Evolutionary conservation across 2,113 vertebrate genomes (phyloP).

Genomic region (Prolemur simus): DNA sequence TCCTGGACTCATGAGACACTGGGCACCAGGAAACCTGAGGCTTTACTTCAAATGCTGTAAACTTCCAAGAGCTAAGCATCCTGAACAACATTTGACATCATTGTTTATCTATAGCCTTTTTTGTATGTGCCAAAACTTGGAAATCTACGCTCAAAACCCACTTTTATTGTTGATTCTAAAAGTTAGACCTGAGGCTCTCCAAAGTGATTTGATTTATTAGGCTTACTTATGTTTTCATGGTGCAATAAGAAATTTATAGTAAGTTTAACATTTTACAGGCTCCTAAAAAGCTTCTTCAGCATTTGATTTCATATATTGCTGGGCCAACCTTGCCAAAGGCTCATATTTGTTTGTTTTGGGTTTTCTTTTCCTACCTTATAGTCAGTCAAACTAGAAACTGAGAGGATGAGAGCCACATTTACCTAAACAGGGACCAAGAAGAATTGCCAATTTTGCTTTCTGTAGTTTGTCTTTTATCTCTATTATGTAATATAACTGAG

Average conservation of each 20-base stretch:
- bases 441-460: neutral
- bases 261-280: slow-evolving; percentile 40
- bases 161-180: slow-evolving; percentile 29
- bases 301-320: neutral
- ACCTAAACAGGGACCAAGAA: neutral
- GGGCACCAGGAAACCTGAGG: neutral
- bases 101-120: slow-evolving; percentile 3
- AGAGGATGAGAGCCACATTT: neutral
- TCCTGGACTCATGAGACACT: neutral
- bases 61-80: neutral
- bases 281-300: neutral
- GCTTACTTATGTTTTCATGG: neutral
- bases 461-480: neutral
- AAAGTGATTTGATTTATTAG: slow-evolving; percentile 41
- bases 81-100: neutral
- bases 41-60: slow-evolving; percentile 2
- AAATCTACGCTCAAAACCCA: neutral
- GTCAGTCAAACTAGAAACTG: neutral
- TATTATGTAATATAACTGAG: neutral
- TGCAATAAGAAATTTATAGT: slow-evolving; percentile 31
- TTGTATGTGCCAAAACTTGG: neutral
- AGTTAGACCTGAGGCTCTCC: neutral
- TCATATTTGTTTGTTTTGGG: neutral
- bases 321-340: neutral
- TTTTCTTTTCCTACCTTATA: neutral